phyloP scores from a whole-genome alignment of 2,113 vertebrate genomes.

The Morphnarchus princeps region DNA sequence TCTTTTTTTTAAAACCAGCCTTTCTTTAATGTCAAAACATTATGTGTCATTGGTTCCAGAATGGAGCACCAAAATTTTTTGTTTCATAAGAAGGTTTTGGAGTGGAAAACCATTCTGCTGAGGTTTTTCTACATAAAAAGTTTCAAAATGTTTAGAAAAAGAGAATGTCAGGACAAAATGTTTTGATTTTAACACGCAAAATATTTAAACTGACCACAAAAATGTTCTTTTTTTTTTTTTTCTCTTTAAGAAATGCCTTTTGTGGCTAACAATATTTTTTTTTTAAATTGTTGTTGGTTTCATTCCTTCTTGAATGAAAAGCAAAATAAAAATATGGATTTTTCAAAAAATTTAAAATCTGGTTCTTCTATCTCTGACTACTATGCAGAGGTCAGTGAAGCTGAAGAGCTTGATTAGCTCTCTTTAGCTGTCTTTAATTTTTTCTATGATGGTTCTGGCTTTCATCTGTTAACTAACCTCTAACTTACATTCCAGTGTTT shows the following conservation, averaged over 20 bases:
- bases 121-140: background rate
- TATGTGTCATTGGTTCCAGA: background rate
- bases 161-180: background rate
- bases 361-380: background rate
- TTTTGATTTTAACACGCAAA: background rate
- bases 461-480: background rate
- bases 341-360: background rate
- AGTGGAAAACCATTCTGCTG: background rate
- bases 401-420: background rate
- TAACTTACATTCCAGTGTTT: background rate
- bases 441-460: background rate
- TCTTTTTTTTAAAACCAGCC: background rate
- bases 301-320: background rate
- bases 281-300: background rate
- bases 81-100: background rate
- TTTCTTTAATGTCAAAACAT: background rate
- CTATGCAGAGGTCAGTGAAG: background rate
- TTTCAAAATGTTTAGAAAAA: background rate
- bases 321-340: background rate
- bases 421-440: background rate
- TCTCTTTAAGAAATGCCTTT: background rate
- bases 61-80: background rate
- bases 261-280: background rate
- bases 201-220: background rate
- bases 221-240: fast-evolving